Base-by-base conservation (phyloP, 2,797 vertebrate species). In the Siniperca scherzeri region DNA sequence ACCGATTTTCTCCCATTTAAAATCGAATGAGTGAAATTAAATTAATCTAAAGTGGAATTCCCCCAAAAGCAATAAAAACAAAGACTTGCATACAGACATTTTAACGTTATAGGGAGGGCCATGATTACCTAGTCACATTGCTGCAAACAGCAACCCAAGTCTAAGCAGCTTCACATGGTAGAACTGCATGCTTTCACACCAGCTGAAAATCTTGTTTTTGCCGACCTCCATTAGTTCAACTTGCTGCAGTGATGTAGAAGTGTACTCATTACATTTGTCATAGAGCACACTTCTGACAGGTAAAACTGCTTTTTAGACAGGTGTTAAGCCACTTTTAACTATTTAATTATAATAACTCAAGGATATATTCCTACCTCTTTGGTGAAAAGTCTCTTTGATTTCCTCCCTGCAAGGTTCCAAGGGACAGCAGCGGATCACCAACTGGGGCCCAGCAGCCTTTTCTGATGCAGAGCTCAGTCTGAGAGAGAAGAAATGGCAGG, bases 391-490 rank as follows among this genome's bases (percentile, higher is more conserved):
- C 27, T 59, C 11, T 12, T 40, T 21, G 92, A 2, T 61, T 87
- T 59, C 86, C 89, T 36, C 17, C 42, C 46, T 40, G 66, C 7
- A 90, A 99, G 98, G 98, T 65, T 95, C 97, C 17, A 99, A 97
- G 91, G 97, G 95, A 25, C 96, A 95, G 62, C 95, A 95, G 80
- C 88, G 96, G 57, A 97, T 99, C 92, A 99, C 98, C 52, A 97
- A 99, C 93, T 99, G 98, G 98, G 98, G 98, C 13, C 97, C 97
- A 0, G 97, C 98, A 0, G 97, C 98, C 0, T 99, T 99, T 87
- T 98, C 98, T 44, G 95, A 97, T 12, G 94, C 94, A 2, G 98
- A 99, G 85, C 96, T 99, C 2, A 96, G 92, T 76, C 94, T 97
- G 85, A 96, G 98, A 86, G 89, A 98, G 89, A 98, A 96, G 93